A percentile compares a stretch with the other conserved stretches of the same genome.
phyloP scores from a whole-genome alignment of 2,113 vertebrate species.

The Festucalex cinctus region DNA sequence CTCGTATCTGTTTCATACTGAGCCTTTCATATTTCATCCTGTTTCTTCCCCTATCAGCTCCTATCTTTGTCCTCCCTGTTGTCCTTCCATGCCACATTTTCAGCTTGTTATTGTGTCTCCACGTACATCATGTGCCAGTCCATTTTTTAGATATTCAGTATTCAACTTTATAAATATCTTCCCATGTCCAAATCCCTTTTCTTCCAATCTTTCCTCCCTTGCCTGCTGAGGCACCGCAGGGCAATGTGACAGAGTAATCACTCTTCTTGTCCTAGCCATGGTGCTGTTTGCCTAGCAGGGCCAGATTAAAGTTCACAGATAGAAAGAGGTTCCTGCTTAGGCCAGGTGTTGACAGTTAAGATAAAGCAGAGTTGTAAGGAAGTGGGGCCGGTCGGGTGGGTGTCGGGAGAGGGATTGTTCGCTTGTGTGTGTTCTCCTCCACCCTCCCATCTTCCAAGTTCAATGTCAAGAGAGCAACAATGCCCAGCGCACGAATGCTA shows the following conservation, averaged over 20 bases:
- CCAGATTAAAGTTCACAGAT: conserved; percentile 75
- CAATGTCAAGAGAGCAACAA: conserved; percentile 71
- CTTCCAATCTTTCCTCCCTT: conserved; percentile 22
- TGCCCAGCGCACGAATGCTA: conserved; percentile 61
- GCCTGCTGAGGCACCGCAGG: conserved; percentile 49
- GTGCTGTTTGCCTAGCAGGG: conserved; percentile 69
- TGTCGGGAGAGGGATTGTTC: conserved; percentile 43
- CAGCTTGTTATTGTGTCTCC: not conserved
- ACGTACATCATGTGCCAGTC: not conserved
- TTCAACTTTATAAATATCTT: conserved; percentile 30
- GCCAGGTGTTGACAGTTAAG: conserved; percentile 76
- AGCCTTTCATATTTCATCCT: conserved; percentile 14
- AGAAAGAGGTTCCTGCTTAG: conserved; percentile 72
- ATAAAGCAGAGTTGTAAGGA: conserved; percentile 68
- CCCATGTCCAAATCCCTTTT: conserved; percentile 26
- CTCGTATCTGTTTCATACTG: conserved; percentile 48
- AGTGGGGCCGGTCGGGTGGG: conserved; percentile 51
- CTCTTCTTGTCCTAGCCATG: conserved; percentile 57
- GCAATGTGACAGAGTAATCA: conserved; percentile 57
- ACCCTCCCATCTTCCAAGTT: conserved; percentile 61
- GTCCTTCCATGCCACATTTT: not conserved
- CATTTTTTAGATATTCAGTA: conserved; percentile 7
- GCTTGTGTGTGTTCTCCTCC: conserved; percentile 45
- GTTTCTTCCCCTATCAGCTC: not conserved
- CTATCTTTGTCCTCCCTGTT: not conserved